Base-by-base conservation (phyloP, 2,888 invertebrate species). In the Melinaea marsaeus region DNA sequence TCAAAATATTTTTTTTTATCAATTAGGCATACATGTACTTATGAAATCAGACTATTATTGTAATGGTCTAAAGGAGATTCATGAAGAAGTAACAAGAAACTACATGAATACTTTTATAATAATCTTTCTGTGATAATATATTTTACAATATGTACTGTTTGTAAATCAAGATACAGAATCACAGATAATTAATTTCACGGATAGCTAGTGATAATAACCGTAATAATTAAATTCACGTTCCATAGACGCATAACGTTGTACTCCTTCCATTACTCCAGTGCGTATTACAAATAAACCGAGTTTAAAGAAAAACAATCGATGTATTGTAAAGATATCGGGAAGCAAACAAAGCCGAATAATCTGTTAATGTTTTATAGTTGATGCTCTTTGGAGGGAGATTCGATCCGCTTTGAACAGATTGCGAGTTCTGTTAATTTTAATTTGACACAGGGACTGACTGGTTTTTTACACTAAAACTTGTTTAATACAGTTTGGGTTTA, bases 301-400 rank as follows among this genome's bases (percentile, higher is more conserved):
- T 62, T 61, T 60, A 54, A 61, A 69, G 64, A 67, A 64, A 60
- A 69, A 74, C 68, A 61, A 62, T 68, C 72, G 73, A 72, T 79
- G 74, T 67, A 73, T 68, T 75, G 70, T 68, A 69, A 71, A 64
- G 67, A 73, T 63, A 70, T 69, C 67, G 66, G 71, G 68, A 64
- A 61, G 60, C 72, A 73, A 72, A 76, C 77, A 75, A 71, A 73
- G 73, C 72, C 71, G 72, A 71, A 72, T 82, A 84, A 85, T 84
- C 83, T 80, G 68, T 75, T 82, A 80, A 84, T 82, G 79, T 79
- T 79, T 74, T 75, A 74, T 74, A 71, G 74, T 73, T 71, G 67
- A 71, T 72, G 73, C 71, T 73, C 70, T 67, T 69, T 67, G 72
- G 72, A 75, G 87, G 84, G 83, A 74, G 79, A 86, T 88, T 86